Evolutionary conservation across 1,140 invertebrate genomes (phyloP).

Genomic region (Ylistrum balloti): DNA sequence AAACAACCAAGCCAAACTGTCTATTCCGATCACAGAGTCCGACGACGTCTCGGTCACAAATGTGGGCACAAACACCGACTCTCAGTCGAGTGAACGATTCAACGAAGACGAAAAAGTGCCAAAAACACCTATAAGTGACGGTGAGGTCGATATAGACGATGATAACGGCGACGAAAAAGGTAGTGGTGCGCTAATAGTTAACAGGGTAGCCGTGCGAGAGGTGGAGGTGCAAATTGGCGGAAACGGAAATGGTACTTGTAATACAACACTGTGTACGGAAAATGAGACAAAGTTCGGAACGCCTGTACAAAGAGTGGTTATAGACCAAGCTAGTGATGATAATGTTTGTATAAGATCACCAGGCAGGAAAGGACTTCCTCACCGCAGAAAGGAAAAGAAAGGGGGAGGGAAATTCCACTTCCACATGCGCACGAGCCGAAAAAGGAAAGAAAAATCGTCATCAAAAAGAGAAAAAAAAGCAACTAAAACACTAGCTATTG

Average conservation of each 20-base stretch:
- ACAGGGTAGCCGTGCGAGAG: slow-evolving; percentile 70
- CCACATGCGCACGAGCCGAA: slow-evolving; percentile 79
- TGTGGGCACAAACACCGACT: slow-evolving; percentile 87
- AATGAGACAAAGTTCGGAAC: slow-evolving; percentile 55
- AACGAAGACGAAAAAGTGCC: slow-evolving; percentile 86
- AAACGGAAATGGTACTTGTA: slow-evolving; percentile 65
- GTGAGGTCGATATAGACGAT: slow-evolving; percentile 81
- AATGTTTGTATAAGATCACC: slow-evolving; percentile 45
- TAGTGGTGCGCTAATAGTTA: slow-evolving; percentile 85
- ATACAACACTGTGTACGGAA: slow-evolving; percentile 55
- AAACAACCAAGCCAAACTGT: slow-evolving; percentile 56
- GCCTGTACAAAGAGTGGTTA: slow-evolving; percentile 41
- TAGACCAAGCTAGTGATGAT: slow-evolving; percentile 46
- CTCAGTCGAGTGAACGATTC: slow-evolving; percentile 79
- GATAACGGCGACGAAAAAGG: slow-evolving; percentile 89
- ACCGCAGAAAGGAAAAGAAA: slow-evolving; percentile 70
- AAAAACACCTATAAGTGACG: slow-evolving; percentile 68
- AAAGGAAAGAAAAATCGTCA: slow-evolving; percentile 89
- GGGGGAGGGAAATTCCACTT: slow-evolving; percentile 88
- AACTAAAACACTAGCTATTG: slow-evolving; percentile 99
- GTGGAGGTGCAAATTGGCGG: slow-evolving; percentile 54
- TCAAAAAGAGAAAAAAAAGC: slow-evolving; percentile 98
- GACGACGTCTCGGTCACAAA: slow-evolving; percentile 84
- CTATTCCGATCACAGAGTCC: slow-evolving; percentile 84
- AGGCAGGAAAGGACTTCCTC: slow-evolving; percentile 42